Percentiles rank a stretch among this genome's conserved stretches.
phyloP scores from a whole-genome alignment of 2,797 vertebrate species.

The Ciconia nigra region DNA sequence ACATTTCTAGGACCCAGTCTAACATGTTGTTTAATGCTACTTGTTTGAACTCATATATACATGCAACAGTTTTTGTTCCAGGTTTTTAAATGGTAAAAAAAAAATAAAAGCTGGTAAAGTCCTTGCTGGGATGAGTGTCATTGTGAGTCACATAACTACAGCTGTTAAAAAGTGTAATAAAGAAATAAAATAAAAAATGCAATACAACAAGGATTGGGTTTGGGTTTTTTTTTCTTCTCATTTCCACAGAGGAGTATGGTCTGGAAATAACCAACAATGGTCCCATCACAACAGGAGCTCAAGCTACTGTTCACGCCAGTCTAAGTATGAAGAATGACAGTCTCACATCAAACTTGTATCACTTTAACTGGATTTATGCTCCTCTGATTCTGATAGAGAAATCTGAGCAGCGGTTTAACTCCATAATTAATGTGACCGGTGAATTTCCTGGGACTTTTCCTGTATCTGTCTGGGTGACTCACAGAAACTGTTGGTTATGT shows the following conservation, averaged over 20 bases:
- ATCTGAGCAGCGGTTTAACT: constrained; percentile 13
- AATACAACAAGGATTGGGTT: background rate
- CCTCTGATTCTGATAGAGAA: constrained; percentile 69
- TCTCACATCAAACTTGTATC: background rate
- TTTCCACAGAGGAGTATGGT: constrained; percentile 45
- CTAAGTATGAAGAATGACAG: constrained; percentile 24
- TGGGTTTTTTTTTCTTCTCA: background rate
- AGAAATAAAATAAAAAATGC: background rate
- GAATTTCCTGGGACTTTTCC: constrained; percentile 52
- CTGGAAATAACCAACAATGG: constrained; percentile 65
- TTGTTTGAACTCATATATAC: background rate
- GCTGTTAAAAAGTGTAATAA: background rate
- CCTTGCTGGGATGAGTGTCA: background rate
- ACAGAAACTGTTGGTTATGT: constrained; percentile 59
- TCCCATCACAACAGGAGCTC: constrained; percentile 66
- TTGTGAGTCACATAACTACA: background rate
- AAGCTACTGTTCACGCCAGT: constrained; percentile 55
- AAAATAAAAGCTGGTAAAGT: background rate
- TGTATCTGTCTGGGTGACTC: constrained; percentile 72
- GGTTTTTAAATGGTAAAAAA: background rate
- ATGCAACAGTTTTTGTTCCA: background rate
- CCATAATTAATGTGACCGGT: constrained; percentile 21
- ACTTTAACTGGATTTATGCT: constrained; percentile 74
- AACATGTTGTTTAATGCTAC: background rate
- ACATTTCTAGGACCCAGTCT: background rate